Base-by-base conservation (phyloP, 2,888 invertebrate species). In the Nomada ruficornis region DNA sequence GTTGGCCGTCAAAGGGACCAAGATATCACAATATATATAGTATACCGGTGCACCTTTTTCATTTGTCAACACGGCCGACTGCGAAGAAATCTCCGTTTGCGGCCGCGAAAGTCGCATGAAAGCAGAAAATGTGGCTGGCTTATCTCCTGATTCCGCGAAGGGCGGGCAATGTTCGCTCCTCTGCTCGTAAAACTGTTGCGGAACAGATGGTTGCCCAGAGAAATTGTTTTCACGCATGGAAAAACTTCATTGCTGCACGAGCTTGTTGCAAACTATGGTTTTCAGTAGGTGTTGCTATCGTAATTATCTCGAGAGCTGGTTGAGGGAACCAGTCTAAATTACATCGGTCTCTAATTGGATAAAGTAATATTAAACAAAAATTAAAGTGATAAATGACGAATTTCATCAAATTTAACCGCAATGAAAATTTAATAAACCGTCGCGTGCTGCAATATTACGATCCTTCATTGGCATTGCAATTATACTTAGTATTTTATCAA, bases 1-100 rank as follows among this genome's bases (percentile, higher is more conserved):
- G 76, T 75, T 63, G 78, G 68, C 67, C 79, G 65, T 84, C 85
- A 85, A 85, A 85, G 85, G 72, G 57, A 57, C 78, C 59, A 71
- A 80, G 80, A 83, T 84, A 84, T 83, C 83, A 76, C 80, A 73
- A 74, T 52, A 71, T 71, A 74, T 59, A 36, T 7, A 36, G 59
- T 59, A 54, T 60, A 70, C 62, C 73, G 54, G 69, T 36, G 54
- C 62, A 52, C 62, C 75, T 69, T 47, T 82, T 84, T 72, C 72
- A 79, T 80, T 82, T 84, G 84, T 78, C 78, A 84, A 81, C 84
- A 70, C 44, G 63, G 63, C 63, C 62, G 70, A 57, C 68, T 20
- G 47, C 57, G 68, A 65, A 36, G 62, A 59, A 68, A 42, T 62
- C 62, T 57, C 71, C 44, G 52, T 29, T 26, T 54, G 36, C 69